These are phyloP conservation scores for Formicarius rufipectus DNA, from an alignment of 2,113 vertebrate genomes.

Conservation along the genomic window DNA sequence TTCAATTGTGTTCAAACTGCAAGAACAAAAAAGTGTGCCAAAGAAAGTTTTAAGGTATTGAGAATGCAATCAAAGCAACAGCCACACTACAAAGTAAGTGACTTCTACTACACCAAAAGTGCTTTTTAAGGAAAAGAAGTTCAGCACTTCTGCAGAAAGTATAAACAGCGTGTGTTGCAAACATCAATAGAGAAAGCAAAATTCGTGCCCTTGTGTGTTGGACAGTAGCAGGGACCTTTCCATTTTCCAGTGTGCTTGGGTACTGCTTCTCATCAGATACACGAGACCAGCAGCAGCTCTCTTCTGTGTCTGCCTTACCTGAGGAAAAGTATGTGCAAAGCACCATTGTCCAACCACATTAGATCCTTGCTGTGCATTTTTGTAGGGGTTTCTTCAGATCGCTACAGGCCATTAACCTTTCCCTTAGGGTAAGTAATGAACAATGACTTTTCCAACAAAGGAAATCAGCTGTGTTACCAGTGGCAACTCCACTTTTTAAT, in stretches of 20 bases:
- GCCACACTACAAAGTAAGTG: not conserved
- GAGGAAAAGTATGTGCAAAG: not conserved
- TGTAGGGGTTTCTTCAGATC: not conserved
- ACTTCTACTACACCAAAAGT: not conserved
- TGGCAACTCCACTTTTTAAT: constrained; percentile 27
- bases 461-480: constrained; percentile 8
- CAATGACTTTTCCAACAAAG: not conserved
- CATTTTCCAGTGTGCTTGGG: not conserved
- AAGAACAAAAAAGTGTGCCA: not conserved
- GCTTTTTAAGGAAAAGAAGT: not conserved
- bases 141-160: not conserved
- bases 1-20: not conserved
- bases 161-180: not conserved
- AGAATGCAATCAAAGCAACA: not conserved
- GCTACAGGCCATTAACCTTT: constrained; percentile 52
- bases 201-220: not conserved
- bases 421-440: constrained; percentile 41
- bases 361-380: constrained; percentile 17
- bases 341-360: not conserved
- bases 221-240: not conserved
- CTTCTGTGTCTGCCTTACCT: not conserved
- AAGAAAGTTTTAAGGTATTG: not conserved
- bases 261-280: not conserved
- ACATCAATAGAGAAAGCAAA: not conserved
- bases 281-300: not conserved